Evolutionary conservation across 92 coral and sea anemone genomes (phyloP), one percentile per base, ranked within the genome.

Genomic region (Scolanthus callimorphus): DNA sequence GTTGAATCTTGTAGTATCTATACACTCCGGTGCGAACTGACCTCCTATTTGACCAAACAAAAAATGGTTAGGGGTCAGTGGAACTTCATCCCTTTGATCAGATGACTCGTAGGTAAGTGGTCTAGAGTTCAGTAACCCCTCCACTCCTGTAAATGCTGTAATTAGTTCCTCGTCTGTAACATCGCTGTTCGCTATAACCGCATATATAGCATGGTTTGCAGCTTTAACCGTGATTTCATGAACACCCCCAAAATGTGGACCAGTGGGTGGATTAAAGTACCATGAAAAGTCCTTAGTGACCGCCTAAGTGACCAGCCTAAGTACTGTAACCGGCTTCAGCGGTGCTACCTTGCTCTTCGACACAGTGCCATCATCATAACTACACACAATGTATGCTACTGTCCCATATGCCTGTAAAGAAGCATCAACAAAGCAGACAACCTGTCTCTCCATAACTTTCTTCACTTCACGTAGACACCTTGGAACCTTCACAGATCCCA

Each of bases 371-470:
- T 62, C 82, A 34, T 81, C 67, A 50, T 61, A 56, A 21, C 48
- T 3, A 31, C 69, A 52, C 22, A 72, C 72, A 11, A 75, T 48
- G 55, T 81, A 81, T n/a, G 67, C 69, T 2, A 31, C 82, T 30
- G 82, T 73, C 20, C 78, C 78, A 74, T 67, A 67, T 26, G 81
- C 87, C 12, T 45, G 72, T 62, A 60, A 60, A 3, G 83, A 76
- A 21, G 89, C 89, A 59, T 82, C 90, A 17, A 77, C 84, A 57
- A 83, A 83, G 61, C 76, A 63, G 22, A 64, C 60, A 49, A 69
- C 39, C 44, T 81, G 47, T 29, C 53, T 52, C 20, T 60, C 60
- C 13, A 44, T 57, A 20, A 59, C 68, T 37, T 65, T 53, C 31
- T 65, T 54, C 24, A 39, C 61, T 10, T 62, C 71, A 29, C 65